These are phyloP conservation scores for Cotesia vestalis DNA, from an alignment of 1,140 invertebrate species.

Conservation along the genomic window DNA sequence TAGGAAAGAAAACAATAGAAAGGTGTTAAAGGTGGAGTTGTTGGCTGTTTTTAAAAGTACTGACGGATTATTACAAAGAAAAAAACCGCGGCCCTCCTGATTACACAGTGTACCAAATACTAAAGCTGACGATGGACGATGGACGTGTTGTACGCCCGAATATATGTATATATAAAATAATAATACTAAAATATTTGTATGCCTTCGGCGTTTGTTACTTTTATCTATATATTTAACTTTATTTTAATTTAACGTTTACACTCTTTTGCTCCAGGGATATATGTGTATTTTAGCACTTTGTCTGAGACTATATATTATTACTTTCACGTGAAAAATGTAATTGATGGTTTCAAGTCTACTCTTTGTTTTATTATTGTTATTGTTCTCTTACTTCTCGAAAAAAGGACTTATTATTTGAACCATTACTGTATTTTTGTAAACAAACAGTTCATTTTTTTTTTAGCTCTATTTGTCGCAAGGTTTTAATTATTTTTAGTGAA, in stretches of 20 bases:
- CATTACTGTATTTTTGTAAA: too few species aligned
- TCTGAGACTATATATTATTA: conserved; percentile 4
- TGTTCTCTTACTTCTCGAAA: background rate
- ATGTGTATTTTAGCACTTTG: conserved; percentile 8
- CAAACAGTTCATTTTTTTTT: too few species aligned
- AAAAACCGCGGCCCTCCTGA: conserved; percentile 11
- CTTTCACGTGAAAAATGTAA: conserved; percentile 7
- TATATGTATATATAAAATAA: background rate
- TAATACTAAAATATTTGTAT: background rate
- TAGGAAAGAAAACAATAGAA: conserved; percentile 13
- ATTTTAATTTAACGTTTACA: conserved; percentile 27
- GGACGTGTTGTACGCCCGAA: background rate
- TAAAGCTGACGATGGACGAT: background rate
- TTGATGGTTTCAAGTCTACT: conserved; percentile 17
- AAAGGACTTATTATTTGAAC: background rate
- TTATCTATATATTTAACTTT: conserved; percentile 22
- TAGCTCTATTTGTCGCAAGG: too few species aligned
- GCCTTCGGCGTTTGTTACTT: background rate
- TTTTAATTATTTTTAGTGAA: too few species aligned
- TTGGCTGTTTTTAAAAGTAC: conserved; percentile 6
- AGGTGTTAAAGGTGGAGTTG: conserved; percentile 26
- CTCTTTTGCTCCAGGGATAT: background rate
- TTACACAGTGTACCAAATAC: conserved; percentile 15
- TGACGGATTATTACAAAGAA: conserved; percentile 22
- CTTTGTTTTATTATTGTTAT: background rate